Percentiles rank a stretch among this genome's conserved stretches.
Evolutionary conservation across 2,888 invertebrate species (phyloP).

Genomic region (Pristionchus maxplancki): DNA sequence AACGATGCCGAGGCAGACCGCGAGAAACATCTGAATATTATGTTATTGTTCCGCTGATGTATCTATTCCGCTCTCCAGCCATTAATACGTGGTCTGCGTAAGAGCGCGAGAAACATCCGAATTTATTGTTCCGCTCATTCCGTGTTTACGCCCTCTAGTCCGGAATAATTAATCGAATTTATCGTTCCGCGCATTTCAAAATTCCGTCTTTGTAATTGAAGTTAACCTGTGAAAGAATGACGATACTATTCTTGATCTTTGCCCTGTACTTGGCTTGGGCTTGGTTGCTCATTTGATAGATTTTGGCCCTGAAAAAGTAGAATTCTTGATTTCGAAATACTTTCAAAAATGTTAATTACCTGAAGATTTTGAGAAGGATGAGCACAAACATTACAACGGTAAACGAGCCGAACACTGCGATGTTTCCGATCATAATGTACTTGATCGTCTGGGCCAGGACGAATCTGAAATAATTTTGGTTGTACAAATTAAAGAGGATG

Average conservation of each 20-base stretch:
- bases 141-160: too few species aligned
- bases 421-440: not conserved
- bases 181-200: too few species aligned
- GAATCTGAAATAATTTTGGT: not conserved
- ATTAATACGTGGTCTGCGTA: too few species aligned
- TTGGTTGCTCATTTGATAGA: not conserved
- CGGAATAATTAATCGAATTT: too few species aligned
- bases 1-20: not conserved
- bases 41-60: not conserved
- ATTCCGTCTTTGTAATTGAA: not conserved
- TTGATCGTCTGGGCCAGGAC: not conserved
- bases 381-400: not conserved
- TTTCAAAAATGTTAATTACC: not conserved
- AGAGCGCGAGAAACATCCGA: not conserved
- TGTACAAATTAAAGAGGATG: not conserved
- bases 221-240: not conserved
- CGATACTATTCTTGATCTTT: not conserved
- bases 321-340: too few species aligned
- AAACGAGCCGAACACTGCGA: not conserved
- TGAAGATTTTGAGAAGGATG: not conserved
- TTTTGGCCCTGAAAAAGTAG: not conserved
- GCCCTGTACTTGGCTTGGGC: not conserved
- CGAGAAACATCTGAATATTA: not conserved
- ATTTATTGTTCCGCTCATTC: not conserved
- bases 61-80: too few species aligned